phyloP scores from a whole-genome alignment of 2,888 invertebrate genomes.

The Melieria omissa region DNA sequence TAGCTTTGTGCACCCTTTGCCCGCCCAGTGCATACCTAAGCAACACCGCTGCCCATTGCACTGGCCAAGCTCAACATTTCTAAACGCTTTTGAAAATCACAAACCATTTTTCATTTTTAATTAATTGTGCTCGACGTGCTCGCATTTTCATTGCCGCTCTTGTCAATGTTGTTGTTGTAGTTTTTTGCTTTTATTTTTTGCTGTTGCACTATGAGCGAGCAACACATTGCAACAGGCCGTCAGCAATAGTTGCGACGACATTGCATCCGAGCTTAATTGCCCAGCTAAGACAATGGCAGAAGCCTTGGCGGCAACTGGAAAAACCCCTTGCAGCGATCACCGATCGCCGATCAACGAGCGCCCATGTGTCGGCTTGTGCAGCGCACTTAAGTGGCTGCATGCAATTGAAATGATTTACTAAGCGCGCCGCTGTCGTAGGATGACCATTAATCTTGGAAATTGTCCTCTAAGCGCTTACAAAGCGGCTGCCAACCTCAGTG shows the following conservation, averaged over 20 bases:
- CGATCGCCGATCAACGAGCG: slow-evolving; percentile 16
- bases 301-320: slow-evolving; percentile 24
- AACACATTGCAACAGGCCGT: neutral
- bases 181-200: neutral
- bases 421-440: neutral
- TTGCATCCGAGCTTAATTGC: slow-evolving; percentile 24
- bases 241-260: neutral
- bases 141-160: neutral
- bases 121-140: slow-evolving; percentile 24
- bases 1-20: no score
- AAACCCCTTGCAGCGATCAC: no score
- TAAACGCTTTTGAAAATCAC: slow-evolving; percentile 22
- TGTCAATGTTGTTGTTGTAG: no score
- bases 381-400: neutral
- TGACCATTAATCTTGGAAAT: no score
- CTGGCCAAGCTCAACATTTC: slow-evolving; percentile 6
- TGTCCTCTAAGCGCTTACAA: no score
- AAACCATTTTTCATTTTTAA: slow-evolving; percentile 30
- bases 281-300: slow-evolving; percentile 19
- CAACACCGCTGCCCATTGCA: slow-evolving; percentile 9
- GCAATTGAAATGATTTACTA: slow-evolving; percentile 1
- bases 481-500: no score
- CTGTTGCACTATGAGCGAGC: neutral
- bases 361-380: neutral
- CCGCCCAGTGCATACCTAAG: neutral